These are phyloP conservation scores for Typhlomys cinereus DNA, from an alignment of 2,113 vertebrate species.

Conservation along the genomic window DNA sequence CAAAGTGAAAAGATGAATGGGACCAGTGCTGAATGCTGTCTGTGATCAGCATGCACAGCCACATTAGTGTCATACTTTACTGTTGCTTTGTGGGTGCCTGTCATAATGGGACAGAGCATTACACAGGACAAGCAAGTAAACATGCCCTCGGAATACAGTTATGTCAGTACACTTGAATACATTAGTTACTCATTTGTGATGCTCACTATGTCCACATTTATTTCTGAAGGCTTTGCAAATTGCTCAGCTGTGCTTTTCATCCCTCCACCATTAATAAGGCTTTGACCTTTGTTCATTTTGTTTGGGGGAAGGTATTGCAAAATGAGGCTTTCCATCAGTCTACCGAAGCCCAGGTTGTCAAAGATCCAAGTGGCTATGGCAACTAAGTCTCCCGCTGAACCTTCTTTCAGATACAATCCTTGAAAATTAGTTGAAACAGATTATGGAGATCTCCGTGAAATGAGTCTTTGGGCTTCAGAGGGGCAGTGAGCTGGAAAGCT, in stretches of 20 bases:
- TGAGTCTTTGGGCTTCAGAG: background rate
- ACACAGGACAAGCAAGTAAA: background rate
- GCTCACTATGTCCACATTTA: conserved; percentile 11
- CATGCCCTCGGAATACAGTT: background rate
- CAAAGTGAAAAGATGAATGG: background rate
- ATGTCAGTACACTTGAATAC: background rate
- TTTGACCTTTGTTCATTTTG: conserved; percentile 45
- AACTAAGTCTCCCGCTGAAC: conserved; percentile 54
- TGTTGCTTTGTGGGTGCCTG: background rate
- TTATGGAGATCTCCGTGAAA: conserved; percentile 53
- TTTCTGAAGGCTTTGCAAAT: conserved; percentile 20
- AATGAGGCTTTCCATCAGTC: background rate
- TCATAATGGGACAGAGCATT: conserved; percentile 8
- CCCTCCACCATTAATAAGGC: background rate
- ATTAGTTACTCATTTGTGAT: conserved; percentile 44
- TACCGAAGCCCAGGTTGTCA: background rate
- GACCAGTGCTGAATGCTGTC: background rate
- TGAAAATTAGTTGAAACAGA: conserved; percentile 62
- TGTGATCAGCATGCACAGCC: background rate
- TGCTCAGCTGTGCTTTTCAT: conserved; percentile 43
- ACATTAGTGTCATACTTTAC: background rate
- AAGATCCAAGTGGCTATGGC: conserved; percentile 53
- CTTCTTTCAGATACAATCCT: conserved; percentile 30
- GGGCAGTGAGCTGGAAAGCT: conserved; percentile 55
- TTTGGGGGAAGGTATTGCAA: conserved; percentile 23